Base-by-base conservation (phyloP, 53 echinoderm and acorn worm genomes). In the Echinarachnius parma region DNA sequence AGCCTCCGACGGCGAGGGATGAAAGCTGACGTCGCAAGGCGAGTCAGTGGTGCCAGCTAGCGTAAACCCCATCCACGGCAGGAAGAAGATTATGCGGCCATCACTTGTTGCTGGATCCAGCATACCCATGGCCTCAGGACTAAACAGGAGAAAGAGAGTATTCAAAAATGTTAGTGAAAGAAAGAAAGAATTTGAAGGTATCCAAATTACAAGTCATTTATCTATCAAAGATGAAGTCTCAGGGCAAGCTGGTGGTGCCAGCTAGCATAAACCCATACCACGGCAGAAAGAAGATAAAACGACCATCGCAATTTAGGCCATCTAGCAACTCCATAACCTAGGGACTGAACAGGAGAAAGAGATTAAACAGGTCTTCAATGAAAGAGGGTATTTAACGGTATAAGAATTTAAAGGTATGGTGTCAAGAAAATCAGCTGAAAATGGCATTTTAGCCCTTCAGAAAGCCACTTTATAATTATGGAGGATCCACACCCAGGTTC, bases 201-300 rank as follows among this genome's bases (percentile, higher is more conserved):
- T n/a, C n/a, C n/a, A n/a, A n/a, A n/a, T n/a, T n/a, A n/a, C n/a
- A n/a, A n/a, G n/a, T n/a, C n/a, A n/a, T n/a, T n/a, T n/a, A n/a
- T n/a, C n/a, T n/a, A n/a, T n/a, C n/a, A n/a, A n/a, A n/a, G 15
- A 85, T 85, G 26, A 96, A 47, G 33, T 91, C 66, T 59, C 96
- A 96, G 4, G 90, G 75, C 49, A 70, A 82, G 77, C 91, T 91
- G 1, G 96, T 96, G 21, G 96, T 96, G 5, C 96, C 96, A 4
- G 96, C 96, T 0, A 96, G 61, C 1, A 91, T 96, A 9, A 82
- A 64, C 28, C 91, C 87, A 67, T 91, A 67, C 96, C 98, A 98
- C 1, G 98, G 98, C 13, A 98, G 86, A 75, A 98, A 98, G 86
- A 92, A 98, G 45, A 98, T 98, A 29, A 98, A 78, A 59, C 98